A percentile compares a stretch with the other conserved stretches of the same genome.
Conservation (phyloP, 1,140 invertebrate species). For the Drosophila arawakana region DNA sequence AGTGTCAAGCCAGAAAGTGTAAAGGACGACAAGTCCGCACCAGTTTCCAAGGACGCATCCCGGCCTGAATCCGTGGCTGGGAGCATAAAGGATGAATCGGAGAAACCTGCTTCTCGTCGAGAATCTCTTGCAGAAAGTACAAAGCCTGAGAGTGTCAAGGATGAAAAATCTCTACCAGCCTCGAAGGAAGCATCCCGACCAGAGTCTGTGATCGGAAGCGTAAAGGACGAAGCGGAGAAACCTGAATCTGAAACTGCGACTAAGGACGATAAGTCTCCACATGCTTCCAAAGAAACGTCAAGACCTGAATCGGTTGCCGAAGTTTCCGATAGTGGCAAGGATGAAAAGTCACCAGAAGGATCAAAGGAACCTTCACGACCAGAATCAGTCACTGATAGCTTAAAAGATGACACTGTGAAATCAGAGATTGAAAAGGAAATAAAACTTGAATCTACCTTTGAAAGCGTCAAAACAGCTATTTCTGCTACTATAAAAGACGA, state of each 20-base stretch:
- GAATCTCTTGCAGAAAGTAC: conserved; percentile 30
- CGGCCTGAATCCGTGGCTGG: conserved; percentile 29
- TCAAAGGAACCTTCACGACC: conserved; percentile 43
- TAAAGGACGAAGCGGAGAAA: conserved; percentile 22
- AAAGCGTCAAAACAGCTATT: conserved; percentile 22
- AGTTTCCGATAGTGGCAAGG: conserved; percentile 9
- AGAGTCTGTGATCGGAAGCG: conserved; percentile 34
- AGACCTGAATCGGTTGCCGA: conserved; percentile 33
- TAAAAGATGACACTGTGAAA: conserved; percentile 25
- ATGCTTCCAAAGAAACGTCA: conserved; percentile 35
- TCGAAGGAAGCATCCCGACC: conserved; percentile 51
- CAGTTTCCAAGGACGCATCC: conserved; percentile 36
- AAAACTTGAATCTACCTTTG: neutral
- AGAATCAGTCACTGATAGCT: conserved; percentile 34
- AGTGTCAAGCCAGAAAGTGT: neutral
- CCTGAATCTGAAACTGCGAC: neutral
- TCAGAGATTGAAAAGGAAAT: too few relatives aligned
- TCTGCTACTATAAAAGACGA: conserved; percentile 31
- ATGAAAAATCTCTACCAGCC: conserved; percentile 26
- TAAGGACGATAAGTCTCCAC: conserved; percentile 11
- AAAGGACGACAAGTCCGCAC: conserved; percentile 46
- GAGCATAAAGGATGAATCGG: conserved; percentile 27
- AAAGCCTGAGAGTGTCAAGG: conserved; percentile 15
- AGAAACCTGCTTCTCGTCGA: conserved; percentile 29
- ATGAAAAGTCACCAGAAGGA: conserved; percentile 14